Evolutionary conservation across 2,797 vertebrate species (phyloP), one percentile per base, ranked within the genome.

Genomic region (Enteromius radiatus): DNA sequence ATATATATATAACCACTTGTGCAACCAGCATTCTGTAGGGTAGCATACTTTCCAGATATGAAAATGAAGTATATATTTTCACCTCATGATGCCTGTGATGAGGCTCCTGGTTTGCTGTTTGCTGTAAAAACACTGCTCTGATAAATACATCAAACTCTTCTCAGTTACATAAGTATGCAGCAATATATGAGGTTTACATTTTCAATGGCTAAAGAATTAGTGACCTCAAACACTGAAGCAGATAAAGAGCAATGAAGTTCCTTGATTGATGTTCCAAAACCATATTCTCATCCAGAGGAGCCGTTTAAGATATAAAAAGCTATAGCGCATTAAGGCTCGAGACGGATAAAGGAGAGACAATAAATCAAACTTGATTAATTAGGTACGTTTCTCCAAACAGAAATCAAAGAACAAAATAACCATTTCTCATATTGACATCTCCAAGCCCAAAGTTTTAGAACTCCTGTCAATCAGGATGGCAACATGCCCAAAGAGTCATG

Each of bases 401-500:
- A 76, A 78, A 85, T 19, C 69, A 71, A 70, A 83, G 82, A 83
- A 67, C 79, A 47, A 64, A 83, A 69, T 69, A 38, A 77, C 28
- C 8, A 56, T 52, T 80, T 74, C 21, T 76, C 31, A 56, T 31
- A 26, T 61, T 61, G 36, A 73, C 77, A 33, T 47, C 69, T 45
- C 56, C 81, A 73, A 31, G 81, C 82, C 80, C 45, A 49, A 65
- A 38, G 76, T 69, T 68, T 75, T 41, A 61, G 26, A 59, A 78
- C 26, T 78, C 52, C 76, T 23, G 78, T 76, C 47, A 64, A 74
- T 54, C 76, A 43, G 47, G 21, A 76, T 31, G 15, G 73, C 36
- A 49, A 56, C 14, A 86, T 88, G 84, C 87, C 77, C 74, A 77
- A 84, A 83, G 84, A 76, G 78, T 87, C 90, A 79, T 84, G 84